phyloP scores from a whole-genome alignment of 2,888 invertebrate species.

The Tipula vernalis region DNA sequence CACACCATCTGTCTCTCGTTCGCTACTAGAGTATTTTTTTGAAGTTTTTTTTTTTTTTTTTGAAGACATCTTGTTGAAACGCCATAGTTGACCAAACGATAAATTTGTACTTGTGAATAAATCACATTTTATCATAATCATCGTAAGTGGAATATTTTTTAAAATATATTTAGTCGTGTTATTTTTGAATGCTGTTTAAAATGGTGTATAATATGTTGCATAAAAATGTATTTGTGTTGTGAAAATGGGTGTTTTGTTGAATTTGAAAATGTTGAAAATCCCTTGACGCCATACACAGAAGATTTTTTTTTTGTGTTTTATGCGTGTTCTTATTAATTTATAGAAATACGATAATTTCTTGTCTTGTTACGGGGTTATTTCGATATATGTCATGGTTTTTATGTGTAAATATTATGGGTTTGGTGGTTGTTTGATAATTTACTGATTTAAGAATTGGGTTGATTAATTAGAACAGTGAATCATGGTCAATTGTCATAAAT shows the following conservation, averaged over 20 bases:
- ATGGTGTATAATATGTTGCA: background rate
- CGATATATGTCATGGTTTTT: background rate
- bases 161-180: background rate
- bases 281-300: background rate
- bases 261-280: background rate
- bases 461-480: background rate
- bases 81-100: constrained; percentile 19
- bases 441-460: background rate
- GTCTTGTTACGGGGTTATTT: background rate
- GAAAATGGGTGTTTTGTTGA: background rate
- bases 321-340: background rate
- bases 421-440: background rate
- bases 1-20: background rate
- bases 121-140: constrained; percentile 17
- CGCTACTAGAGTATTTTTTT: background rate
- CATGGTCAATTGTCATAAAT: background rate
- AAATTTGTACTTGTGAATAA: constrained; percentile 12
- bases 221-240: background rate
- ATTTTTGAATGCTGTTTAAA: background rate
- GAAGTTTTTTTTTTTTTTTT: constrained; percentile 7
- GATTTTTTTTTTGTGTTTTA: background rate
- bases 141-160: constrained; percentile 11
- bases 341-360: background rate
- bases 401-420: background rate
- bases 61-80: constrained; percentile 15